Percentiles rank a stretch among this genome's conserved stretches.
These are phyloP conservation scores for Sipha flava DNA, from an alignment of 1,140 invertebrate species.

Conservation along the genomic window DNA sequence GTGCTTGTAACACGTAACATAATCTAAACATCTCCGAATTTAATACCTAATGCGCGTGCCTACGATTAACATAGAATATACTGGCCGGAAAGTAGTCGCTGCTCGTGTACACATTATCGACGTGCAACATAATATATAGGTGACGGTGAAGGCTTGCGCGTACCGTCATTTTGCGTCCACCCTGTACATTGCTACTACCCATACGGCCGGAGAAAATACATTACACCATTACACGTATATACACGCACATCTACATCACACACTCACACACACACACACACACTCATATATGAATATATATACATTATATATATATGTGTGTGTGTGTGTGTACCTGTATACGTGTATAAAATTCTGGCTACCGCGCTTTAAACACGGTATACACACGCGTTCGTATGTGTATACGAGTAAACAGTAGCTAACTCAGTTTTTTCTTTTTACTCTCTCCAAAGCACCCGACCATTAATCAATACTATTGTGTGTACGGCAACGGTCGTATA, in stretches of 20 bases:
- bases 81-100: too few species aligned
- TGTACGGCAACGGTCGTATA: background rate
- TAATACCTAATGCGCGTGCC: too few species aligned
- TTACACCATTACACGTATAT: background rate
- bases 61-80: too few species aligned
- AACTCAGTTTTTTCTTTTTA: slow-evolving; percentile 2
- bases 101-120: too few species aligned
- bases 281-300: background rate
- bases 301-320: background rate
- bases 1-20: too few species aligned
- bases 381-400: background rate
- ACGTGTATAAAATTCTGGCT: slow-evolving; percentile 5
- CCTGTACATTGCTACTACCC: too few species aligned
- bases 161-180: background rate
- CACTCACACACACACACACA: background rate
- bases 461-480: slow-evolving; percentile 32
- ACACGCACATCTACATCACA: background rate
- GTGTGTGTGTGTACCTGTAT: background rate
- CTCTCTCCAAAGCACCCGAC: background rate
- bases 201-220: slow-evolving; percentile 4
- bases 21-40: too few species aligned
- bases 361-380: slow-evolving; percentile 31
- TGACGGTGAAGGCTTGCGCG: background rate
- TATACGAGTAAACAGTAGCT: slow-evolving; percentile 23
- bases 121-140: too few species aligned